Evolutionary conservation across 2,797 vertebrate species (phyloP).

Genomic region (Myiotriccus ornatus): DNA sequence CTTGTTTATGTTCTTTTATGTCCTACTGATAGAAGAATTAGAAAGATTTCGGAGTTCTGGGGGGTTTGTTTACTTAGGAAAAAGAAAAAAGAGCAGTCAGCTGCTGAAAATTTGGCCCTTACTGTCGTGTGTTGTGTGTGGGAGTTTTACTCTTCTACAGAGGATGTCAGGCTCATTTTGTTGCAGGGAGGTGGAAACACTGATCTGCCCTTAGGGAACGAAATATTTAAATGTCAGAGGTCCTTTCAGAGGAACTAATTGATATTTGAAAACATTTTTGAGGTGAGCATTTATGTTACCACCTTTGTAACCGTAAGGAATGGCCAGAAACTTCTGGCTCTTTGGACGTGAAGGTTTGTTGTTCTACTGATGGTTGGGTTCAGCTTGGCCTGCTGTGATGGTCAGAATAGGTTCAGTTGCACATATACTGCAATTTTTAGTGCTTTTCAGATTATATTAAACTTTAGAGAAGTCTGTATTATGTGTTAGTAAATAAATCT

Average conservation of each 20-base stretch:
- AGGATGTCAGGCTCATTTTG: not conserved
- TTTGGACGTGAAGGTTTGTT: not conserved
- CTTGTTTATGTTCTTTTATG: not conserved
- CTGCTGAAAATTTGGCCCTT: not conserved
- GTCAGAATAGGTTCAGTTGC: not conserved
- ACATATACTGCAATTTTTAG: not conserved
- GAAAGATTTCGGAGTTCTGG: not conserved
- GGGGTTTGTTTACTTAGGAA: not conserved
- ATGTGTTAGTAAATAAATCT: not conserved
- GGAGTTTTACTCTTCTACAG: rapidly evolving
- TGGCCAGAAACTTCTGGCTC: not conserved
- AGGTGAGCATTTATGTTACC: not conserved
- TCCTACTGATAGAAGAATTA: not conserved
- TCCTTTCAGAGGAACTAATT: not conserved
- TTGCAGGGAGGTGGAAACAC: not conserved
- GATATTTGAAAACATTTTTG: not conserved
- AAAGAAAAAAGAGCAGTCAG: not conserved
- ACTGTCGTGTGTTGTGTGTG: rapidly evolving
- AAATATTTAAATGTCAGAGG: not conserved
- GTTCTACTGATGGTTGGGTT: not conserved
- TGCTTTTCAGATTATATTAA: not conserved
- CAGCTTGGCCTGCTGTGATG: not conserved
- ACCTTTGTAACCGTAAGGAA: not conserved
- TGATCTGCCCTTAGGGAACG: not conserved
- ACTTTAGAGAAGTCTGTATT: not conserved